Evolutionary conservation across 2,113 vertebrate genomes (phyloP), one percentile per base, ranked within the genome.

Genomic region (Hipposideros armiger): DNA sequence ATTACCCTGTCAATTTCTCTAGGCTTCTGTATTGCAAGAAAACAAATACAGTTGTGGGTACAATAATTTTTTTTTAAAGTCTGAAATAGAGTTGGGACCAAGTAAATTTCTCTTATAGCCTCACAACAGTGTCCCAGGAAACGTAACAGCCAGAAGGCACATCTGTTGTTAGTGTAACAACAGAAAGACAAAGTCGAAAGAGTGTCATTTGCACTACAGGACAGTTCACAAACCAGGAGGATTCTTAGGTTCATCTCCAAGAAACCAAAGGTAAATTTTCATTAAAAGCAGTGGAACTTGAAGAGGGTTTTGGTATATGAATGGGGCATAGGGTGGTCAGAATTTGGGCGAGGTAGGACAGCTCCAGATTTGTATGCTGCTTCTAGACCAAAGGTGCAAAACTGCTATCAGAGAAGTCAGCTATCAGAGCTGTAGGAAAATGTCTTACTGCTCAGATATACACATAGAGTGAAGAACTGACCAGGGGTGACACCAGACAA

Each of bases 161-260:
- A 95, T 78, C 50, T 97, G 67, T n/a, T 0, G 4, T 96, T 95
- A 90, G 83, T 93, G 56, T 92, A 85, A 94, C 94, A 97, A 97
- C 86, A 76, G 50, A 62, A 64, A 94, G n/a, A 42, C 86, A 91
- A 62, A 45, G 22, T 72, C 30, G 83, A 62, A 70, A 77, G 54
- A 78, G 28, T 74, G 72, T 66, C 36, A 17, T 90, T 54, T 86
- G n/a, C 50, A 66, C 62, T 72, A 30, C 42, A 93, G 74, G 86
- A 14, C 36, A 58, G 42, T 83, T 67, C 67, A 52, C 19, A 95
- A 90, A 28, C 66, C 45, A 80, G 42, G 50, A 83, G 6, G 47
- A 82, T 89, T 67, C 72, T 40, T 93, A 22, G 80, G 32, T 85
- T 87, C 73, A 58, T 56, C 64, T 95, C 72, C n/a, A 80, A 91